Conservation (phyloP, 2,113 vertebrate species). For the Zingel zingel region DNA sequence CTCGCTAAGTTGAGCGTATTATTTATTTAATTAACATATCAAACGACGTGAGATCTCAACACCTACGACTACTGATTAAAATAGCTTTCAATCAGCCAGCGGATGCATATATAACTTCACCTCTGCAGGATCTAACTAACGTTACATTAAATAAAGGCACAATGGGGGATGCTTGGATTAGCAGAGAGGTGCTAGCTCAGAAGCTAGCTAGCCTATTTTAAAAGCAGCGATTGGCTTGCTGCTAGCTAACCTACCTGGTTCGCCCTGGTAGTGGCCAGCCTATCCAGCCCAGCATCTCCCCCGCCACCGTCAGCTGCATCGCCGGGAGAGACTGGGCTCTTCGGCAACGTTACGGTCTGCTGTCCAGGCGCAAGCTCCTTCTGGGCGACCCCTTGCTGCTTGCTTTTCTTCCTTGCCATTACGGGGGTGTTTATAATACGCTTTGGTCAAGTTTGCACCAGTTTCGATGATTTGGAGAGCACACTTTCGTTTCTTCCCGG, state of each 20-base stretch:
- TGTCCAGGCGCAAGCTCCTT: constrained; percentile 85
- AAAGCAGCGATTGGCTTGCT: constrained; percentile 37
- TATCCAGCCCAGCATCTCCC: constrained; percentile 84
- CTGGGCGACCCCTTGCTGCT: constrained; percentile 84
- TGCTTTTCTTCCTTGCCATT: constrained; percentile 94
- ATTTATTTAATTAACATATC: constrained; percentile 63
- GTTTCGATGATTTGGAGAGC: constrained; percentile 69
- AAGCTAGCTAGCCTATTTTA: constrained; percentile 35
- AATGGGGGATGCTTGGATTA: constrained; percentile 55
- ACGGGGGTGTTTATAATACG: constrained; percentile 63
- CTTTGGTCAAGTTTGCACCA: constrained; percentile 82
- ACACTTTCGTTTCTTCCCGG: constrained; percentile 82
- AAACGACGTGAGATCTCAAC: constrained; percentile 38
- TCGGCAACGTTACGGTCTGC: constrained; percentile 79
- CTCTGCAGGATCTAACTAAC: constrained; percentile 15
- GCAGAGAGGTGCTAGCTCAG: constrained; percentile 38
- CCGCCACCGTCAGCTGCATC: constrained; percentile 85
- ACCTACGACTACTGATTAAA: constrained; percentile 22
- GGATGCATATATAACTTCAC: constrained; percentile 23
- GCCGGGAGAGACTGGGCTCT: constrained; percentile 84
- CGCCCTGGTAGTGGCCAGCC: constrained; percentile 86
- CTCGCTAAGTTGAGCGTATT: constrained; percentile 39
- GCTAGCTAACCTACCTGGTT: constrained; percentile 79
- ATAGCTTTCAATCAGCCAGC: constrained; percentile 31
- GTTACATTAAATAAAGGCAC: constrained; percentile 34